Base-by-base conservation (phyloP, 2,113 vertebrate genomes). In the Phalacrocorax carbo region DNA sequence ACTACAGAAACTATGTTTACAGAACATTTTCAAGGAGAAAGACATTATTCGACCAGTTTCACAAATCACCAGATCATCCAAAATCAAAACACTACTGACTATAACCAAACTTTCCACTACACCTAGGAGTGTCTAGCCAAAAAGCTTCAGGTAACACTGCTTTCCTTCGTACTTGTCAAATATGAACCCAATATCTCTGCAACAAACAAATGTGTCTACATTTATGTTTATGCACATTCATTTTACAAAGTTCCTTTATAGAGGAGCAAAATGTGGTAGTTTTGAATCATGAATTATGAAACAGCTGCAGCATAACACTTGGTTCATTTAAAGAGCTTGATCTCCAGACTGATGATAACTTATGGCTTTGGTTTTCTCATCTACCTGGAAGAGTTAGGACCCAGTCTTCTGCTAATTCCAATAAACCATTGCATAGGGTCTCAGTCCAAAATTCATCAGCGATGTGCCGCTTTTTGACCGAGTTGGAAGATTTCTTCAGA, bases 151-250 rank as follows among this genome's bases (percentile, higher is more conserved):
- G 46, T 34, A 51, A 8, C 23, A 14, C 10, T 52, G 29, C 12
- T 46, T 73, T 78, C 42, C 40, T 69, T 82, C 1, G 0, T 12
- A 20, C 14, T 25, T 40, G 11, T 26, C 32, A 40, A 23, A 40
- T 11, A 12, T 0, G 4, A 80, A 13, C 7, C 4, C 10, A 30
- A 2, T n/a, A 64, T 70, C 49, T 62, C 51, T 18, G 15, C 17
- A 62, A 38, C 10, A 66, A 49, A 71, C 6, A 2, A 1, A 66
- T 32, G 1, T 4, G 3, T 40, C 15, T 26, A 66, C 3, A 54
- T 18, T 2, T 4, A 34, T 22, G 5, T 10, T 62, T 21, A 27
- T 1, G 1, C 29, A 9, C 26, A 14, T 30, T 75, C 22, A 36
- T 62, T 78, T 90, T 76, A 34, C 49, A 36, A 4, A 27, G 20